Evolutionary conservation across 2,797 vertebrate genomes (phyloP).

Genomic region (Rhinella marina): DNA sequence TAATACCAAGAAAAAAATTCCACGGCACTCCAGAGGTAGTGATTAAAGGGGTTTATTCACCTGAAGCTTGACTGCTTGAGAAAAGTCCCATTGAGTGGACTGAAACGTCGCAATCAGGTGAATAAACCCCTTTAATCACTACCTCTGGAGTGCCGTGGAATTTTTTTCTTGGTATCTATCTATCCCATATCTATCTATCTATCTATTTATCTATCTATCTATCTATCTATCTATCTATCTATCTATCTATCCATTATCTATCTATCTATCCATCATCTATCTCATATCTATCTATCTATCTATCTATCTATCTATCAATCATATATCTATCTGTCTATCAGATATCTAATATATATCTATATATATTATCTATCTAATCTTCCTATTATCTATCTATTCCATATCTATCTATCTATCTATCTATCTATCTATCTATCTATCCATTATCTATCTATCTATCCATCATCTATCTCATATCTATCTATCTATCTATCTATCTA

Average conservation of each 20-base stretch:
- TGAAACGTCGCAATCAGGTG: too few species aligned
- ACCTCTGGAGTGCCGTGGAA: too few species aligned
- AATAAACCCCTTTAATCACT: too few species aligned
- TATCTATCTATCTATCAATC: not conserved
- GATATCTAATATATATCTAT: not conserved
- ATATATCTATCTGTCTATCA: not conserved
- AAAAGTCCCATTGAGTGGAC: too few species aligned
- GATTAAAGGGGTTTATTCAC: too few species aligned
- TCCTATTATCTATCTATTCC: not conserved
- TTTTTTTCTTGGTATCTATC: too few species aligned
- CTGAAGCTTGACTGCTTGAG: too few species aligned
- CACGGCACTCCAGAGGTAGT: too few species aligned
- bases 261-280: not conserved
- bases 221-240: not conserved
- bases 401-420: not conserved
- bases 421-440: conserved; percentile 19
- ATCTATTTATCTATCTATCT: not conserved
- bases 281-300: not conserved
- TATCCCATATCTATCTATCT: not conserved
- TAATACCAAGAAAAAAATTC: too few species aligned
- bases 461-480: not conserved
- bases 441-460: not conserved
- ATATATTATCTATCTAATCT: not conserved
- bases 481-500: not conserved
- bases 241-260: conserved; percentile 3